Base-by-base conservation (phyloP, 2,888 invertebrate genomes). In the Chloromyia formosa region DNA sequence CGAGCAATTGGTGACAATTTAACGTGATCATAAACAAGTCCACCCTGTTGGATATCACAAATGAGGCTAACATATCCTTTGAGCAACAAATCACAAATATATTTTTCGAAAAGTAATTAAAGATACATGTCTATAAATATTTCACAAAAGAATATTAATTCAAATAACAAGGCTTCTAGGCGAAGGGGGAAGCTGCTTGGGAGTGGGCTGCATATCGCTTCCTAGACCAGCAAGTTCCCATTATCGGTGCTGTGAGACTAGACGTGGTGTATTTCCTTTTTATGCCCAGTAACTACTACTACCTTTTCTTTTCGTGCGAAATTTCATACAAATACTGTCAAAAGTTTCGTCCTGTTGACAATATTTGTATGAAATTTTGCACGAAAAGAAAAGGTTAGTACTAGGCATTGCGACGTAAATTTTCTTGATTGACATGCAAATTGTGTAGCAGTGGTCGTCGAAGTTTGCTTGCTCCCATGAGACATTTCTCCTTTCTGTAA, bases 31-130 rank as follows among this genome's bases (percentile, higher is more conserved):
- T 97, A 78, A 95, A 93, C 87, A 84, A 84, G 76, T 93, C 95
- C 0, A 96, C 94, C 84, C 88, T 97, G 60, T 92, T 96, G 79
- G 95, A 96, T 86, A 94, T 97, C 77, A 93, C 94, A 86, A 96
- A 96, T 86, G 96, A 97, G 87, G 94, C 97, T 69, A 94, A 92
- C 83, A 91, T 92, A 84, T 88, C 97, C 81, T 95, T 95, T 86
- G 93, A 94, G 81, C 90, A 91, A 76, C 94, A 96, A 87, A 89
- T 97, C 86, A 95, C 93, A 86, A 95, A 94, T 82, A 95, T 97
- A 84, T 97, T 97, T 86, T 96, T 97, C 82, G 84, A 84, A 81
- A 85, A 84, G 40, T 74, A 45, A 74, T 71, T 71, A 54, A 73
- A 73, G 16, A 22, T 22, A 20, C 54, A n/a, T n/a, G 14, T 1